phyloP scores from a whole-genome alignment of 2,113 vertebrate species.

The Notarius lentiginosus region DNA sequence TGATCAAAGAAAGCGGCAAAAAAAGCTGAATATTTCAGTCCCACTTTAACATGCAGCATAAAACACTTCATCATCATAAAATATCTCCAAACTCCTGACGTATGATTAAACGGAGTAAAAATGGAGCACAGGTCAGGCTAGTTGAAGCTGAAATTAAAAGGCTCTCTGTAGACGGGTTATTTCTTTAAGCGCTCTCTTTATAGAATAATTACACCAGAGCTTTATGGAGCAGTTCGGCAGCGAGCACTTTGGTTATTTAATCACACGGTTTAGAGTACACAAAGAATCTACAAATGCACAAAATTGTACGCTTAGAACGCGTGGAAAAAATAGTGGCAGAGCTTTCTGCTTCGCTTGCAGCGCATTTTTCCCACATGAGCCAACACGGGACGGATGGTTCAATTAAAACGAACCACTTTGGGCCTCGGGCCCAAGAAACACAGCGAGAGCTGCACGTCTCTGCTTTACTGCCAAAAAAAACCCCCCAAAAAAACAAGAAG shows the following conservation, averaged over 20 bases:
- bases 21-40: neutral
- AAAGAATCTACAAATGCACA: conserved; percentile 51
- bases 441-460: conserved; percentile 15
- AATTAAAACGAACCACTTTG: conserved; percentile 60
- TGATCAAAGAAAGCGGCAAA: neutral
- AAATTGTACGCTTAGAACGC: conserved; percentile 64
- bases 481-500: conserved; percentile 24
- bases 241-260: conserved; percentile 66
- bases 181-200: conserved; percentile 56
- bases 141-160: conserved; percentile 41
- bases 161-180: conserved; percentile 49
- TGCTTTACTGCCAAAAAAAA: conserved; percentile 51
- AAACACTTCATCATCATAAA: neutral
- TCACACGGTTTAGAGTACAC: conserved; percentile 66
- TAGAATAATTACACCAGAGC: conserved; percentile 76
- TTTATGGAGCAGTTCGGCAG: conserved; percentile 63
- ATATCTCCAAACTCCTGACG: neutral
- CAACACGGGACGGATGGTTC: conserved; percentile 37
- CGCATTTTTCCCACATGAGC: conserved; percentile 48
- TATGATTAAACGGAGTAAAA: conserved; percentile 2
- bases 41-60: neutral
- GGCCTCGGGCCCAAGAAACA: conserved; percentile 35
- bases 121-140: conserved; percentile 16
- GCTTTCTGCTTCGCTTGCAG: conserved; percentile 44
- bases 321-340: conserved; percentile 38